Evolutionary conservation across 2,113 vertebrate genomes (phyloP).

Genomic region (Strigops habroptila): DNA sequence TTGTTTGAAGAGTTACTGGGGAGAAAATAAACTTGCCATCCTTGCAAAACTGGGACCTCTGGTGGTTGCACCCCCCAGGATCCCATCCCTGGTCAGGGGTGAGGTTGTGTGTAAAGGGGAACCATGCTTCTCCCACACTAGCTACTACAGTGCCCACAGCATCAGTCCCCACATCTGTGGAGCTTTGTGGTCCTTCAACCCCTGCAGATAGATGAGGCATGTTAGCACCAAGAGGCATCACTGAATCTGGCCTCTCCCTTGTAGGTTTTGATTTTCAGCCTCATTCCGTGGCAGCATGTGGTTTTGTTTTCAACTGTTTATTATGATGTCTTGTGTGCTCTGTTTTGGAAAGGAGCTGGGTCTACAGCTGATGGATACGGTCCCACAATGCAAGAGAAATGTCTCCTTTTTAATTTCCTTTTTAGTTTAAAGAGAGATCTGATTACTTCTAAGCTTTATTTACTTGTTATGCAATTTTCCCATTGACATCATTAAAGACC

Average conservation of each 20-base stretch:
- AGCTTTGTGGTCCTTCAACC: background rate
- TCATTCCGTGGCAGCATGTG: background rate
- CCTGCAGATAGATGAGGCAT: background rate
- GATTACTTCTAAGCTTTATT: background rate
- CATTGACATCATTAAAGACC: background rate
- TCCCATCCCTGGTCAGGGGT: background rate
- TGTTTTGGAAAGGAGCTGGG: background rate
- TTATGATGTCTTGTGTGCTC: background rate
- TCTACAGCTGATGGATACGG: background rate
- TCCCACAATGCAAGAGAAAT: background rate
- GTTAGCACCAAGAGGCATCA: background rate
- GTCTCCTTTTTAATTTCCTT: background rate
- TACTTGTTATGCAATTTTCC: background rate
- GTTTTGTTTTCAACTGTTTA: background rate
- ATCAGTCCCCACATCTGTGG: accelerated
- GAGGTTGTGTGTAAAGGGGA: background rate
- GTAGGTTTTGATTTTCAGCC: background rate
- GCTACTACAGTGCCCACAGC: background rate
- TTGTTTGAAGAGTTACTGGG: background rate
- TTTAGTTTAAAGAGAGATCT: background rate
- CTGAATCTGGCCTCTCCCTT: background rate
- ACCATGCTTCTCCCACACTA: accelerated
- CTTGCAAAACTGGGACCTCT: background rate
- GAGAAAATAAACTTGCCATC: background rate
- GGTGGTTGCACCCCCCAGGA: background rate